These are phyloP conservation scores for Lymantria dispar DNA, from an alignment of 2,888 invertebrate genomes.

Conservation along the genomic window DNA sequence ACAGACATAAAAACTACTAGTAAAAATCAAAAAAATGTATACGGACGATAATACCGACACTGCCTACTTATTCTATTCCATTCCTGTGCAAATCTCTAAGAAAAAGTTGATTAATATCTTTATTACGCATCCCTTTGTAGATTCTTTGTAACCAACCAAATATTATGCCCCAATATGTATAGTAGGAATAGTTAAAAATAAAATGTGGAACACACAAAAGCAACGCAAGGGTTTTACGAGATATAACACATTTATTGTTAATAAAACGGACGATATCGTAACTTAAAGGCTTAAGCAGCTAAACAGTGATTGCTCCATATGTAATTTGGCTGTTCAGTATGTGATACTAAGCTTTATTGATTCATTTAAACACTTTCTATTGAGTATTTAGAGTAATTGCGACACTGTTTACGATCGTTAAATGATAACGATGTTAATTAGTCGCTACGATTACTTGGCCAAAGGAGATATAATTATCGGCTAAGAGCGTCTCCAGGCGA, in stretches of 20 bases:
- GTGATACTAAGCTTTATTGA: conserved; percentile 19
- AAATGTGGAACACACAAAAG: conserved; percentile 31
- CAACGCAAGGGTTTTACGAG: conserved; percentile 22
- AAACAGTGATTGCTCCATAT: conserved; percentile 34
- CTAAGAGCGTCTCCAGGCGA: too few relatives aligned
- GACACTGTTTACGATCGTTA: too few relatives aligned
- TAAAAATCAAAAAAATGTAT: too few relatives aligned
- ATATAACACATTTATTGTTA: conserved; percentile 48
- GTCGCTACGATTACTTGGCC: too few relatives aligned
- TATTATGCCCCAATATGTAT: conserved; percentile 4
- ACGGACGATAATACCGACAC: too few relatives aligned
- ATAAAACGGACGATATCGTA: conserved; percentile 52
- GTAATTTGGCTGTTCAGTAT: conserved; percentile 28
- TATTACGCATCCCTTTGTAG: neutral
- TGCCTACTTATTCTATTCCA: too few relatives aligned
- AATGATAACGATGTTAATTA: too few relatives aligned
- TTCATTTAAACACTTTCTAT: conserved; percentile 11
- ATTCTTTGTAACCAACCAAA: conserved; percentile 1
- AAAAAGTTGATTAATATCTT: neutral
- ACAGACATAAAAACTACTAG: too few relatives aligned
- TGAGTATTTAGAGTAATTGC: too few relatives aligned
- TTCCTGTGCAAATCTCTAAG: too few relatives aligned
- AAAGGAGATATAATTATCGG: too few relatives aligned
- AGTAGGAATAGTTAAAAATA: conserved; percentile 19
- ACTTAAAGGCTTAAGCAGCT: conserved; percentile 37